Evolutionary conservation across 2,113 vertebrate species (phyloP).

Genomic region (Heteronetta atricapilla): DNA sequence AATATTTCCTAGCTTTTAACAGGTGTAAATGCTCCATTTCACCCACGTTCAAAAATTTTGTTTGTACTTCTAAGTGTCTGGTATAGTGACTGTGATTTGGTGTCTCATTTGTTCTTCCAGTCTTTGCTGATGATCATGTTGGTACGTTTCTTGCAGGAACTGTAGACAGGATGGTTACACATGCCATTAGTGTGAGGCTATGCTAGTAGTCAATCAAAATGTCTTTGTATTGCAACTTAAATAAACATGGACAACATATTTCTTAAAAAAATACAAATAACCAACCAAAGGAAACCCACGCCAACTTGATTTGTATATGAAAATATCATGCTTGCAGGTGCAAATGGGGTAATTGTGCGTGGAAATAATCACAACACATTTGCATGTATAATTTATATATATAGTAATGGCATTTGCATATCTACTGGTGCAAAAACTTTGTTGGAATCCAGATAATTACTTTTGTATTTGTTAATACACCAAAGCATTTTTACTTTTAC

Average conservation of each 20-base stretch:
- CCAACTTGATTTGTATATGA: neutral
- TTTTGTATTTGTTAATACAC: neutral
- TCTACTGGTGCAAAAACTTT: neutral
- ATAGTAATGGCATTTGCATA: neutral
- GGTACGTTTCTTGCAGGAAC: rapidly evolving
- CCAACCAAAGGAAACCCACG: neutral
- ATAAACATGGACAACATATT: neutral
- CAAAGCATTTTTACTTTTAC: neutral
- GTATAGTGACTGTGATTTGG: neutral
- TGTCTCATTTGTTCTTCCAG: rapidly evolving
- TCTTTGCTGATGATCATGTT: neutral
- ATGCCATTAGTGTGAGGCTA: neutral
- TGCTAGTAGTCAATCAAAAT: neutral
- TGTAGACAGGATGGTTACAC: neutral
- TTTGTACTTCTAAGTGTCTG: neutral
- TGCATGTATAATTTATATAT: slow-evolving; percentile 30
- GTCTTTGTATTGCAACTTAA: neutral
- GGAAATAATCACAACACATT: slow-evolving; percentile 42
- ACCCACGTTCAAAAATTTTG: rapidly evolving
- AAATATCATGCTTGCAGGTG: slow-evolving; percentile 39
- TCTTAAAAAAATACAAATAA: neutral
- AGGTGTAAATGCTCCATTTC: neutral
- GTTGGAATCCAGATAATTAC: neutral
- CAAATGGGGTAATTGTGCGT: neutral
- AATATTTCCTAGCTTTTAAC: neutral